Percentiles rank a stretch among this genome's conserved stretches.
Conservation (phyloP, 2,888 invertebrate genomes). For the Liposcelis brunnea region DNA sequence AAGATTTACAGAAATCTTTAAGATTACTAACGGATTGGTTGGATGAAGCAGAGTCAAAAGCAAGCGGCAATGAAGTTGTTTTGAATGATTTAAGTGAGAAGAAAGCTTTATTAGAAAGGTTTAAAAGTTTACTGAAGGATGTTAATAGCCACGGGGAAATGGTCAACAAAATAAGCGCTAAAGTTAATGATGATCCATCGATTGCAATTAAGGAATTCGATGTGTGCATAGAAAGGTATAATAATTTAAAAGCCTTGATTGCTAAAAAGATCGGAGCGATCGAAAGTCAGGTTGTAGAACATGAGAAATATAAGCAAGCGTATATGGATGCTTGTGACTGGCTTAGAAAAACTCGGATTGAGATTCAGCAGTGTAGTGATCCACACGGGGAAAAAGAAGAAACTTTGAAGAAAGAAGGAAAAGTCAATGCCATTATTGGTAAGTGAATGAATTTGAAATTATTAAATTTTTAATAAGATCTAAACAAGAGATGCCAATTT, state of each 20-base stretch:
- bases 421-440: slow-evolving; percentile 31
- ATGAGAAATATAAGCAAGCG: slow-evolving; percentile 71
- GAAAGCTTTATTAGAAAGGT: slow-evolving; percentile 73
- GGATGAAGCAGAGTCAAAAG: slow-evolving; percentile 70
- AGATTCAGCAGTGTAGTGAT: slow-evolving; percentile 69
- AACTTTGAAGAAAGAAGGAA: slow-evolving; percentile 56
- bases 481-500: no score
- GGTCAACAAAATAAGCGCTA: slow-evolving; percentile 31
- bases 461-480: neutral
- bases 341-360: slow-evolving; percentile 62
- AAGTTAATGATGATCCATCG: slow-evolving; percentile 48
- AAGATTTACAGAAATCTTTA: slow-evolving; percentile 71
- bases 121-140: slow-evolving; percentile 65
- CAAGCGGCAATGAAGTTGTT: slow-evolving; percentile 54
- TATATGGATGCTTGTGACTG: slow-evolving; percentile 71
- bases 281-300: slow-evolving; percentile 68
- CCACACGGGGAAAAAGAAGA: slow-evolving; percentile 73
- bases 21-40: slow-evolving; percentile 74
- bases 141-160: slow-evolving; percentile 62
- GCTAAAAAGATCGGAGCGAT: slow-evolving; percentile 25
- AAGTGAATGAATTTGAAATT: neutral
- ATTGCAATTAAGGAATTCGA: slow-evolving; percentile 43
- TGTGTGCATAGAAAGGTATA: slow-evolving; percentile 51
- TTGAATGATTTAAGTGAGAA: slow-evolving; percentile 81
- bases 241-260: slow-evolving; percentile 41